Evolutionary conservation across 2,888 invertebrate genomes (phyloP), one percentile per base, ranked within the genome.

Genomic region (Pseudolycoriella hygida): DNA sequence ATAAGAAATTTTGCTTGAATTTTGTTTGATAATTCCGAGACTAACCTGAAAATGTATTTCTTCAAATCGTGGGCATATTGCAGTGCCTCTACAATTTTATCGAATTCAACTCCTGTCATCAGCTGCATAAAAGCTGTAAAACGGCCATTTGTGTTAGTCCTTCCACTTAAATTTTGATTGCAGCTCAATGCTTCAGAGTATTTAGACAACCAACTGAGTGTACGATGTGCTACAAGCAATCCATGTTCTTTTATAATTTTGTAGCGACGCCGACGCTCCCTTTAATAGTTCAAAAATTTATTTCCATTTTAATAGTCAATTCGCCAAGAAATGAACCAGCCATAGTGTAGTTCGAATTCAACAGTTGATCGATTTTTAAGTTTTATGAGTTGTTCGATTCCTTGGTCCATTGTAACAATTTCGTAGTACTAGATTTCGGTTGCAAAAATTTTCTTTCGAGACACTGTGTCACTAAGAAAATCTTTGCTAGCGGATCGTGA

Each of bases 61-160:
- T 75, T 71, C 10, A 87, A 56, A 56, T 85, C 82, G 12, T 72
- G 71, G 56, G 76, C 80, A 53, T 77, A 71, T 55, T 77, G 76
- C 20, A 89, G 55, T 0, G 83, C 77, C 58, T 89, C 88, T 59
- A 88, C 69, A 4, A 87, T 68, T 48, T 75, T 72, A 58, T 87
- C 86, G 62, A 81, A 85, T 49, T 82, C 75, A 48, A 76, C 67
- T 1, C 80, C 80, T 0, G 71, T 67, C 55, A 80, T 73, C 20
- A 89, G 72, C 56, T 84, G 84, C 76, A 84, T 80, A 52, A 87
- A 83, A 2, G 76, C 67, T 1, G 80, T 57, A 42, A 92, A 60
- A 2, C 63, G 55, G 50, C 60, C 61, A 3, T 6, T 20, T 6
- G 31, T 37, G 8, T 2, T 32, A 6, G 10, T 20, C 11, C 20